Conservation (phyloP, 2,113 vertebrate genomes). For the Holacanthus passer region DNA sequence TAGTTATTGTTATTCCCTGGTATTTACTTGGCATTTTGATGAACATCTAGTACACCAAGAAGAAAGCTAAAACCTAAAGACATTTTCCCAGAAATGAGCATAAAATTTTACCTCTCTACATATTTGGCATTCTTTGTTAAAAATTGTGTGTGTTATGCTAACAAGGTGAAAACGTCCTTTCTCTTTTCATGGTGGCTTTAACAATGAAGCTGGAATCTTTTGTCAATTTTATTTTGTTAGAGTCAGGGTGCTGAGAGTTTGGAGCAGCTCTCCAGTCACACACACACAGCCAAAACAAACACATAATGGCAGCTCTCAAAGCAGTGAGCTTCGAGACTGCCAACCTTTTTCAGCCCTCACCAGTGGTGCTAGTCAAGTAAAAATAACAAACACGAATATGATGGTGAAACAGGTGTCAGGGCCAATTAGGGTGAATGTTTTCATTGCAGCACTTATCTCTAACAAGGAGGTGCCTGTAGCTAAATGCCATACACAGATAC, state of each 20-base stretch:
- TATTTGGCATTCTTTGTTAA: too few relatives aligned
- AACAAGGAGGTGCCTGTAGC: conserved; percentile 39
- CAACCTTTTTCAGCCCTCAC: conserved; percentile 54
- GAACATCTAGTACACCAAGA: neutral
- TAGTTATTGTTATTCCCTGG: too few relatives aligned
- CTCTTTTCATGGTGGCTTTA: conserved; percentile 3
- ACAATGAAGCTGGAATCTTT: conserved; percentile 8
- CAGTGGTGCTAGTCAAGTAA: conserved; percentile 22
- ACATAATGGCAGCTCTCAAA: conserved; percentile 63
- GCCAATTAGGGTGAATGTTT: conserved; percentile 59
- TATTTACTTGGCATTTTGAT: neutral
- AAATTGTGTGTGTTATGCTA: neutral
- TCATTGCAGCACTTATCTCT: conserved; percentile 31
- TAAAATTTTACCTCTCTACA: too few relatives aligned
- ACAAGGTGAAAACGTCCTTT: conserved; percentile 9
- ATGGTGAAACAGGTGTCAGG: conserved; percentile 54
- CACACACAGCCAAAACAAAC: conserved; percentile 71
- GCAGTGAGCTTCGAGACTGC: conserved; percentile 33
- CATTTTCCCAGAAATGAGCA: neutral
- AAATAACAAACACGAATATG: conserved; percentile 55
- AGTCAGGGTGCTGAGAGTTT: conserved; percentile 34
- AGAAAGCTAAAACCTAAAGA: neutral
- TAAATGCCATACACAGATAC: conserved; percentile 15
- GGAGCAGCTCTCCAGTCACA: conserved; percentile 71
- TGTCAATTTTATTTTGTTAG: conserved; percentile 37